These are phyloP conservation scores for Psylliodes chrysocephalus DNA, from an alignment of 2,888 invertebrate species.

Conservation along the genomic window DNA sequence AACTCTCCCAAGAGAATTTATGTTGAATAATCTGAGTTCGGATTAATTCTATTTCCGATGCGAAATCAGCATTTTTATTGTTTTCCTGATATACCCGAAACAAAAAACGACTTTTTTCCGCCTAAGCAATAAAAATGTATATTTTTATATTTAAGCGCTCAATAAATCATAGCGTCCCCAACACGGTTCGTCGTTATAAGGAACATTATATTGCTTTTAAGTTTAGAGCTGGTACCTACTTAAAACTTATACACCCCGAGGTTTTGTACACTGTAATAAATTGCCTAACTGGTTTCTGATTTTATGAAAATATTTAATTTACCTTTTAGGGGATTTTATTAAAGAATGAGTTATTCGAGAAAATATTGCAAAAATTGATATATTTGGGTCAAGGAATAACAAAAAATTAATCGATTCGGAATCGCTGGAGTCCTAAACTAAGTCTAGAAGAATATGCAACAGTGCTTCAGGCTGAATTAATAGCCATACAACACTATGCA, in stretches of 20 bases:
- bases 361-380: too few species aligned
- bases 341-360: too few species aligned
- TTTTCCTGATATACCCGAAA: conserved; percentile 4
- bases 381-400: too few species aligned
- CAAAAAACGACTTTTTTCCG: conserved; percentile 10
- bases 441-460: too few species aligned
- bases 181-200: conserved; percentile 13
- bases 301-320: too few species aligned
- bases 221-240: conserved; percentile 4
- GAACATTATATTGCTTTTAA: conserved; percentile 29
- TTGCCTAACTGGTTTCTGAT: too few species aligned
- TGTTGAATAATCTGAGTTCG: conserved; percentile 16
- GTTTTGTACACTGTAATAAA: not conserved
- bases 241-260: not conserved
- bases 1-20: conserved; percentile 15
- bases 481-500: too few species aligned
- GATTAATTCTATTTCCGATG: conserved; percentile 28
- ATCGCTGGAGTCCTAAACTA: too few species aligned
- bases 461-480: too few species aligned
- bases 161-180: conserved; percentile 25
- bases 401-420: too few species aligned
- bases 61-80: conserved; percentile 32
- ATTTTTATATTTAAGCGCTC: conserved; percentile 23
- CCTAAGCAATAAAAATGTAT: conserved; percentile 28
- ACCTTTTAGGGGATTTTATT: too few species aligned